Base-by-base conservation (phyloP, 2,888 invertebrate species). In the Cremastinae sp. region DNA sequence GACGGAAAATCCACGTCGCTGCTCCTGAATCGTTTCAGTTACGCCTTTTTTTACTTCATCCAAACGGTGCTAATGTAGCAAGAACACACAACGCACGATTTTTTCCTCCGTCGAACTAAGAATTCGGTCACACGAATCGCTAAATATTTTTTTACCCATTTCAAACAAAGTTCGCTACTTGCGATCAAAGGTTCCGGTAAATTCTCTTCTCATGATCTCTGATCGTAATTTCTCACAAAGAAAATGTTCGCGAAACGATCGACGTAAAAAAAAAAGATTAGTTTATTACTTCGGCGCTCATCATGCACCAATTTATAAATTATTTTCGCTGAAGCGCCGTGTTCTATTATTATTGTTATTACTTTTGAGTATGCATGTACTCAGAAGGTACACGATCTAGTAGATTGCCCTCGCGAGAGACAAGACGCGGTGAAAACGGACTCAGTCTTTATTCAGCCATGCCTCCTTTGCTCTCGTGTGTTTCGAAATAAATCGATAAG, bases 401-500 rank as follows among this genome's bases (percentile, higher is more conserved):
- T 75, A 41, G 71, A 66, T 71, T 66, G 37, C 39, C 18, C 16
- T 69, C 61, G 37, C 53, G 49, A 47, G 49, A 53, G 53, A 12
- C 37, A 4, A 64, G 51, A 28, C 53, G 59, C n/a, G 55, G 39
- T 69, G 64, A 43, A 73, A 71, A 71, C 51, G 51, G 35, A n/a
- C 51, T 61, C 69, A 45, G 39, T 22, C 20, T 55, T 12, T 43
- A n/a, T 20, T n/a, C 22, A 41, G 61, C 58, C 59, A 58, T 68
- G 64, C 56, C 72, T 51, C 56, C 47, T 22, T 74, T 56, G 55
- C 74, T 66, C 62, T 56, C 77, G 78, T 66, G 73, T 78, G 78
- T 84, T 84, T 84, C 85, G 84, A 84, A 84, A 84, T 80, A 82
- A 80, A 82, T 84, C 80, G 84, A 84, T 84, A 84, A 84, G 84